Conservation (phyloP, 37 sponge, comb jelly and placozoan species). For the Halisarca cf. caerulea region DNA sequence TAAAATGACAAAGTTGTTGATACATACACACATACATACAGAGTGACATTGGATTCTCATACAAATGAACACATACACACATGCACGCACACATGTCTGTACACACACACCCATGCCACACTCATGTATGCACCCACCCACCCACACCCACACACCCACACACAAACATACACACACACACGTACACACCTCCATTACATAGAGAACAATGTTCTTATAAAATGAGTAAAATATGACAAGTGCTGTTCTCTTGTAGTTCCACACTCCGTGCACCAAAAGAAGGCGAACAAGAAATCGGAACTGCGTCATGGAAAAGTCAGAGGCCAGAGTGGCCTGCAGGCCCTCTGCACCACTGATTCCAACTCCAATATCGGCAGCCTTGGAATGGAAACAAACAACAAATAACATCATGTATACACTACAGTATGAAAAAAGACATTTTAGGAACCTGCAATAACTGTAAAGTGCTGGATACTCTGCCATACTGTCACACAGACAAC, state of each 20-base stretch:
- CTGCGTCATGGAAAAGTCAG: slow-evolving; percentile 88
- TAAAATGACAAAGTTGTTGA: no score
- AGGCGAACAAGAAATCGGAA: slow-evolving; percentile 84
- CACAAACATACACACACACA: background rate
- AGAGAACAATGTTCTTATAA: slow-evolving; percentile 92
- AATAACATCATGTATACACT: no score
- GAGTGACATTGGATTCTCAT: no score
- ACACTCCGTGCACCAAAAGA: slow-evolving; percentile 87
- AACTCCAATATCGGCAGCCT: slow-evolving; percentile 87
- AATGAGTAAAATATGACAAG: slow-evolving; percentile 86
- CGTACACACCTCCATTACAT: slow-evolving; percentile 66
- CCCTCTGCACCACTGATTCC: slow-evolving; percentile 89
- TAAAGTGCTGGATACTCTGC: no score
- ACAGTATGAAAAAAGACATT: no score
- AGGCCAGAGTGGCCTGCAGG: slow-evolving; percentile 82
- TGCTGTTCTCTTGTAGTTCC: slow-evolving; percentile 84
- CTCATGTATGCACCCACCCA: no score
- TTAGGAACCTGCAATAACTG: no score
- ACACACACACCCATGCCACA: no score
- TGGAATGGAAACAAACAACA: slow-evolving; percentile 1
- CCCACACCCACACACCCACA: background rate
- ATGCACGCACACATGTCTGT: no score
- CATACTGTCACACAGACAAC: no score
- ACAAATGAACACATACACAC: no score
- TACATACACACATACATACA: no score